Evolutionary conservation across 2,113 vertebrate species (phyloP).

Genomic region (Mobula birostris): DNA sequence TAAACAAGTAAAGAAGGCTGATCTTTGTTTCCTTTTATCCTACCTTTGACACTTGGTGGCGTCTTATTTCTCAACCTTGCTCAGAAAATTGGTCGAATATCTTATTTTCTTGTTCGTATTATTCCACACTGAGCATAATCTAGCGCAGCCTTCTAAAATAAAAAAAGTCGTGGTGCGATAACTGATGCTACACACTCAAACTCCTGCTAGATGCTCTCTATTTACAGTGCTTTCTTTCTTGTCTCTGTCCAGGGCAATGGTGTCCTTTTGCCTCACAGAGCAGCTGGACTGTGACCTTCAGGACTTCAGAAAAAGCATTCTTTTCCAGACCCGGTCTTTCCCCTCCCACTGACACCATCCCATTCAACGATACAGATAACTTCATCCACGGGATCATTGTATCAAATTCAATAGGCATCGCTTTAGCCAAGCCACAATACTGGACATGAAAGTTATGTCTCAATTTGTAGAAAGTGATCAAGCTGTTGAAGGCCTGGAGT

Average conservation of each 20-base stretch:
- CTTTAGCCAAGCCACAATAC: conserved; percentile 73
- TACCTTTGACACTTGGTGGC: conserved; percentile 37
- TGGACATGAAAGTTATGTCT: conserved; percentile 79
- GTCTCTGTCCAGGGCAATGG: conserved; percentile 80
- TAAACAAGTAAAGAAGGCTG: conserved; percentile 1
- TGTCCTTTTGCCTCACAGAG: conserved; percentile 80
- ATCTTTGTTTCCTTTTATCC: conserved; percentile 23
- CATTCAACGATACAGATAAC: conserved; percentile 93
- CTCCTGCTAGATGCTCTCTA: conserved; percentile 25
- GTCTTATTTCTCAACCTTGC: conserved; percentile 33
- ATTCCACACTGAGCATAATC: conserved; percentile 13
- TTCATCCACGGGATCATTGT: conserved; percentile 98
- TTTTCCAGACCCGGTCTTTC: conserved; percentile 81
- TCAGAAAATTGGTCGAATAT: conserved; percentile 12
- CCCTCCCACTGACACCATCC: conserved; percentile 93
- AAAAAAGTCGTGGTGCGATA: conserved; percentile 3
- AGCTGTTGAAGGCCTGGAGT: conserved; percentile 1
- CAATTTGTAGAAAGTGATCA: conserved; percentile 60
- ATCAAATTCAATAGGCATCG: conserved; percentile 91
- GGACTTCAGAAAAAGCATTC: conserved; percentile 74
- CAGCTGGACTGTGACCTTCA: conserved; percentile 96
- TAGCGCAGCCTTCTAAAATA: conserved; percentile 12
- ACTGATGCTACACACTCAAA: neutral
- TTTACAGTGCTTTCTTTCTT: conserved; percentile 67
- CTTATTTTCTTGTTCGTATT: conserved; percentile 12